Conservation (phyloP, 2,797 vertebrate species). For the Fistularia tabacaria region DNA sequence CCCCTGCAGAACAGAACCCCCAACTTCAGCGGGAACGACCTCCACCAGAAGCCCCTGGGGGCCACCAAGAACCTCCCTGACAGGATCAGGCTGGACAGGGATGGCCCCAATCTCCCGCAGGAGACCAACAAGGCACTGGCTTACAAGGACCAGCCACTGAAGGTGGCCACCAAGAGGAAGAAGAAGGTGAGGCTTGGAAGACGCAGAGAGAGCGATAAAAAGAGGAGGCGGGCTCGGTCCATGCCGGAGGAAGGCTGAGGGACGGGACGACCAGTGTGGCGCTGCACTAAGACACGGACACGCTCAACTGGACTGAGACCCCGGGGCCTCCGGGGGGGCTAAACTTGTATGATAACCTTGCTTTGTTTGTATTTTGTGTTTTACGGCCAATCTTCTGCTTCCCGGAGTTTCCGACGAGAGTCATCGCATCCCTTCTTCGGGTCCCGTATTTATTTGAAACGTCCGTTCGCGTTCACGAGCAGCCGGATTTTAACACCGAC, state of each 20-base stretch:
- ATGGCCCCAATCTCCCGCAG: constrained; percentile 82
- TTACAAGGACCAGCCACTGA: constrained; percentile 86
- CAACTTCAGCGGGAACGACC: constrained; percentile 58
- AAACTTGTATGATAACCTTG: constrained; percentile 55
- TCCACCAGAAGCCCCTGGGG: constrained; percentile 81
- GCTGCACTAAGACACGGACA: constrained; percentile 56
- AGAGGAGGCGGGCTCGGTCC: constrained; percentile 80
- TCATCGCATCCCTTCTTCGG: constrained; percentile 26
- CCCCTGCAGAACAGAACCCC: constrained; percentile 61
- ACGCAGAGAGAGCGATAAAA: constrained; percentile 87
- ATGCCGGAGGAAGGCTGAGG: constrained; percentile 16
- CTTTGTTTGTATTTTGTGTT: constrained; percentile 36
- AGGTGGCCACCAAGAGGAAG: constrained; percentile 85
- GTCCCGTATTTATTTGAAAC: constrained; percentile 62
- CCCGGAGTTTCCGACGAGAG: constrained; percentile 25
- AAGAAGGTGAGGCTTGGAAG: constrained; percentile 85
- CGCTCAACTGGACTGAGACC: constrained; percentile 32
- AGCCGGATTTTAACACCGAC: too few relatives aligned
- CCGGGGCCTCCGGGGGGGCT: constrained; percentile 25
- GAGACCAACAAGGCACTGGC: constrained; percentile 91
- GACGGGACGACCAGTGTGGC: constrained; percentile 14
- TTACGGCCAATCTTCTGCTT: constrained; percentile 27
- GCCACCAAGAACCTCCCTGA: constrained; percentile 85
- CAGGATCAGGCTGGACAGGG: constrained; percentile 75
- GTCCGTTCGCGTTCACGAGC: constrained; percentile 24